Base-by-base conservation (phyloP, 1,140 invertebrate species). In the Colletes latitarsis region DNA sequence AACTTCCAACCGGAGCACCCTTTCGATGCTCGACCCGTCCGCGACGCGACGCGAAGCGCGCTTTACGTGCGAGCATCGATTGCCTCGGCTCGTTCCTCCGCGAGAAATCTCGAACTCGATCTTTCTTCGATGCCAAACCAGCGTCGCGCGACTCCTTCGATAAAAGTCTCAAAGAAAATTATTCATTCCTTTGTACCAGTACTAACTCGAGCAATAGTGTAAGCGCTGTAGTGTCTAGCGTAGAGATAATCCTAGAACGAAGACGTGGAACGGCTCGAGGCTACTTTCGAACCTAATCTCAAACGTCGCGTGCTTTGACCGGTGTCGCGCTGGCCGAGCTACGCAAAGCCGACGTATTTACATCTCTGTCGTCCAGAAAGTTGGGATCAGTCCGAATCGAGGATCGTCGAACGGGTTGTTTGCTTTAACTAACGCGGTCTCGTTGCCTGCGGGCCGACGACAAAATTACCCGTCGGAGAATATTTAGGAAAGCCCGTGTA, bases 1-100 rank as follows among this genome's bases (percentile, higher is more conserved):
- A 83, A 86, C 63, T 75, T 66, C 53, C 41, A 43, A 67, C 41
- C 70, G 73, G 41, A 64, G 70, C 77, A 81, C 66, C 80, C 79
- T 69, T 66, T 57, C 77, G 70, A 79, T 72, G 69, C 69, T 72
- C 74, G 64, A 76, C 41, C 41, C 43, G 63, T 49, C 39, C 46
- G 21, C 52, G n/a, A 12, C 15, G 15, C 53, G 39, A 30, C 30
- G 30, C 30, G 30, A 30, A 30, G 1, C 60, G 21, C 39, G 21
- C 14, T 53, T 57, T 73, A 60, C 43, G n/a, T 30, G 49, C 62
- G 15, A 39, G 63, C 41, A 66, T 57, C 63, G 73, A 75, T 75
- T 67, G 62, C 49, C 73, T 14, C 6, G 9, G 5, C 15, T 9
- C 49, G 41, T 41, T 55, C 17, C 62, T 53, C n/a, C 39, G 21